These are phyloP conservation scores for Danio kyathit DNA, from an alignment of 2,797 vertebrate species.

Conservation along the genomic window DNA sequence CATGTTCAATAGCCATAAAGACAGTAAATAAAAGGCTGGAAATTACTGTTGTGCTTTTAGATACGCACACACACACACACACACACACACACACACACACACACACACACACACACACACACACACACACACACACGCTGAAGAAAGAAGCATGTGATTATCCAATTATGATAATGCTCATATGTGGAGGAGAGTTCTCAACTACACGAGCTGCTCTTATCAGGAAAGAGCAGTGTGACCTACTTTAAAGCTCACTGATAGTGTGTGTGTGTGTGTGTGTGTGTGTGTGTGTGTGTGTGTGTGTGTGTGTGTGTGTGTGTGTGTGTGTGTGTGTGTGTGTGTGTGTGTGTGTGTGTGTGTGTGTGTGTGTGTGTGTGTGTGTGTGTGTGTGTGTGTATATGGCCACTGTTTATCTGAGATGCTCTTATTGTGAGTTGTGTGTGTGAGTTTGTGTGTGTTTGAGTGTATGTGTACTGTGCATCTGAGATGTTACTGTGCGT, in stretches of 20 bases:
- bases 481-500: too few species aligned
- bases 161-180: constrained; percentile 69
- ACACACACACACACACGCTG: constrained; percentile 70
- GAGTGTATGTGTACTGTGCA: too few species aligned
- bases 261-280: background rate
- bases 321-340: too few species aligned
- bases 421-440: too few species aligned
- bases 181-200: constrained; percentile 23
- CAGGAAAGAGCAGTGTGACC: constrained; percentile 37
- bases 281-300: constrained; percentile 38
- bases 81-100: too few species aligned
- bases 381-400: too few species aligned
- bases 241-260: constrained; percentile 32
- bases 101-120: too few species aligned
- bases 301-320: constrained; percentile 33
- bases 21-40: constrained; percentile 7
- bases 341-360: too few species aligned
- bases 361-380: too few species aligned
- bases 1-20: constrained; percentile 1
- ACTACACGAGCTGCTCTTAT: constrained; percentile 42
- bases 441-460: too few species aligned
- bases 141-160: constrained; percentile 82
- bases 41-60: constrained; percentile 60
- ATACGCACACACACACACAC: constrained; percentile 49
- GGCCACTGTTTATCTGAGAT: too few species aligned